Percentiles rank a stretch among this genome's conserved stretches.
phyloP scores from a whole-genome alignment of 2,113 vertebrate genomes.

The Trochalopteron elliotii region DNA sequence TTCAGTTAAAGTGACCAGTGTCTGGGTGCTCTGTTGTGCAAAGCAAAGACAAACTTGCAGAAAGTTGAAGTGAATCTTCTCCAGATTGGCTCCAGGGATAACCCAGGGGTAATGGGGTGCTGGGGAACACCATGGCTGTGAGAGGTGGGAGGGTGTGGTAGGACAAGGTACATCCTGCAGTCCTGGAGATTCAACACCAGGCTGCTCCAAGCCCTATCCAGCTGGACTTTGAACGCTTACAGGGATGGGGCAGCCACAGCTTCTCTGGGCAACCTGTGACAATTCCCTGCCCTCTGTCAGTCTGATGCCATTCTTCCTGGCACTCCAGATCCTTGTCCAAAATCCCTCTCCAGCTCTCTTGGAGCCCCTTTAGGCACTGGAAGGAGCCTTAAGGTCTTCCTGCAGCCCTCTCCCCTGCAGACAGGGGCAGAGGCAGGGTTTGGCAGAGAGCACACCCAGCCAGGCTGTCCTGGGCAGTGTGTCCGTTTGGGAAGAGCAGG shows the following conservation, averaged over 20 bases:
- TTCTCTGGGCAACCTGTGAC: not conserved
- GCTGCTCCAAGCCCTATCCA: not conserved
- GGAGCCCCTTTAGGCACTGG: not conserved
- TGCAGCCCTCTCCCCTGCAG: not conserved
- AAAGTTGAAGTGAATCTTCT: accelerated
- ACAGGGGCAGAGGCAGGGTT: accelerated
- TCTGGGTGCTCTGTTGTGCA: not conserved
- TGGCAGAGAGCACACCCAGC: not conserved
- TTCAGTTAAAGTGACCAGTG: not conserved
- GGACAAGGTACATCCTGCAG: accelerated
- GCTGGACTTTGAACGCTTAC: not conserved
- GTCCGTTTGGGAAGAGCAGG: not conserved
- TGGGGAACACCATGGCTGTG: not conserved
- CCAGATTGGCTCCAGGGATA: not conserved
- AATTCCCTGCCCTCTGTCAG: not conserved
- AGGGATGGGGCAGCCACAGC: not conserved
- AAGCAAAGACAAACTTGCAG: not conserved
- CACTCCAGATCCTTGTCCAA: not conserved
- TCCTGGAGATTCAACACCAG: not conserved
- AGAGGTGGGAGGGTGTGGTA: not conserved
- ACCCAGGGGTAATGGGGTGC: accelerated
- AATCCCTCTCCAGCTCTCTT: not conserved
- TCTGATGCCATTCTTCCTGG: not conserved
- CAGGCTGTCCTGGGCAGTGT: not conserved
- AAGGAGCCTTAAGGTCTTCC: not conserved